A percentile compares a stretch with the other conserved stretches of the same genome.
phyloP scores from a whole-genome alignment of 2,888 invertebrate genomes.

The Ganaspis brasiliensis region DNA sequence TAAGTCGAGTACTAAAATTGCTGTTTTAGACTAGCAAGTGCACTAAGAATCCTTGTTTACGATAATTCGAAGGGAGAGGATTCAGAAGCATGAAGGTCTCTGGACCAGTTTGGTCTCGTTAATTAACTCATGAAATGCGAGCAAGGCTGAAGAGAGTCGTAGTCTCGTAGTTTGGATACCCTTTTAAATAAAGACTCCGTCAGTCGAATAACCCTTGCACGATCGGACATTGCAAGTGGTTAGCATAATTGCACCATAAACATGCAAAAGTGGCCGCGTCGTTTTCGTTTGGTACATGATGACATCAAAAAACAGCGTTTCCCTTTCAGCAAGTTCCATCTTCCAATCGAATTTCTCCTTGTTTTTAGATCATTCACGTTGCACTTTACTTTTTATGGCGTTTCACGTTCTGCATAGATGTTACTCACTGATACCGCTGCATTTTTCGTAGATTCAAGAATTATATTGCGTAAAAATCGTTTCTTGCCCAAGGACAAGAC shows the following conservation, averaged over 20 bases:
- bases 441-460: conserved; percentile 20
- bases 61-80: conserved; percentile 18
- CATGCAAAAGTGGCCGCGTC: conserved; percentile 36
- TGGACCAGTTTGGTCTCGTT: conserved; percentile 38
- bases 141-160: conserved; percentile 17
- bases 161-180: neutral
- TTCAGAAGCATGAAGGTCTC: conserved; percentile 1
- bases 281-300: conserved; percentile 38
- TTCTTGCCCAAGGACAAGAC: neutral
- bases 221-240: conserved; percentile 30
- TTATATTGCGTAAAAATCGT: conserved; percentile 3
- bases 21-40: neutral
- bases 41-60: conserved; percentile 28
- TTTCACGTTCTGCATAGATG: conserved; percentile 14
- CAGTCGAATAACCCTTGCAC: conserved; percentile 32
- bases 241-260: conserved; percentile 41
- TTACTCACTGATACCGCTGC: conserved; percentile 16
- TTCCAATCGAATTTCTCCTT: conserved; percentile 32
- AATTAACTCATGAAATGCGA: conserved; percentile 39
- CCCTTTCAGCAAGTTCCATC: conserved; percentile 24
- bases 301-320: conserved; percentile 41
- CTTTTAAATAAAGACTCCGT: conserved; percentile 6
- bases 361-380: conserved; percentile 34
- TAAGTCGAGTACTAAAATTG: conserved; percentile 16
- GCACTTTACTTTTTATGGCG: conserved; percentile 28